Evolutionary conservation across 2,113 vertebrate species (phyloP).

Genomic region (Hiodon tergisus): DNA sequence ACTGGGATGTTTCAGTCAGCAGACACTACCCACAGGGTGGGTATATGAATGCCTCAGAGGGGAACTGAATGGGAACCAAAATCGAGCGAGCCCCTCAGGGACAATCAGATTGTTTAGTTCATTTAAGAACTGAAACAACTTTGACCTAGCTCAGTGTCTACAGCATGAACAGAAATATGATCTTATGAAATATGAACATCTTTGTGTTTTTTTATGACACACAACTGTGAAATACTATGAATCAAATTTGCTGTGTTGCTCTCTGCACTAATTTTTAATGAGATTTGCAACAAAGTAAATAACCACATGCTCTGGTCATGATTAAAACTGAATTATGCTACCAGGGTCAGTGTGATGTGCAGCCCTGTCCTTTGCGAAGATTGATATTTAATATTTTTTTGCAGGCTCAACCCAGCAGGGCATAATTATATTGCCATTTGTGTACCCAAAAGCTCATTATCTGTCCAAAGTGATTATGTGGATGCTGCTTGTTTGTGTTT

Average conservation of each 20-base stretch:
- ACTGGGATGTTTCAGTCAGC: constrained; percentile 29
- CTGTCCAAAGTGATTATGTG: too few species aligned
- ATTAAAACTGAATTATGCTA: background rate
- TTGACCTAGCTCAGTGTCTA: too few species aligned
- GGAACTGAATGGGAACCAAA: background rate
- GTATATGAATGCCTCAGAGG: background rate
- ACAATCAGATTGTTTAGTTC: background rate
- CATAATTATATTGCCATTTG: background rate
- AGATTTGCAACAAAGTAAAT: constrained; percentile 12
- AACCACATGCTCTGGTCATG: constrained; percentile 5
- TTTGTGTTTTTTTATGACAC: too few species aligned
- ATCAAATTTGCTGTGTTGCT: too few species aligned
- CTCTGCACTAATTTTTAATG: background rate
- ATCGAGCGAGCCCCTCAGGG: background rate
- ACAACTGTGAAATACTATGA: too few species aligned
- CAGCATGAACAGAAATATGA: too few species aligned
- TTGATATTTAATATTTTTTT: background rate
- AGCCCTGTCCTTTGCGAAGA: background rate
- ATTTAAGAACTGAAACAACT: background rate
- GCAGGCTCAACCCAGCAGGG: background rate
- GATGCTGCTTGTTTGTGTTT: background rate
- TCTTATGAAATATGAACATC: too few species aligned
- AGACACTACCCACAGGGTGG: background rate
- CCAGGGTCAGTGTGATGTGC: background rate
- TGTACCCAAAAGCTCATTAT: too few species aligned